Evolutionary conservation across 2,113 vertebrate genomes (phyloP), one percentile per base, ranked within the genome.

Genomic region (Mastomys coucha): DNA sequence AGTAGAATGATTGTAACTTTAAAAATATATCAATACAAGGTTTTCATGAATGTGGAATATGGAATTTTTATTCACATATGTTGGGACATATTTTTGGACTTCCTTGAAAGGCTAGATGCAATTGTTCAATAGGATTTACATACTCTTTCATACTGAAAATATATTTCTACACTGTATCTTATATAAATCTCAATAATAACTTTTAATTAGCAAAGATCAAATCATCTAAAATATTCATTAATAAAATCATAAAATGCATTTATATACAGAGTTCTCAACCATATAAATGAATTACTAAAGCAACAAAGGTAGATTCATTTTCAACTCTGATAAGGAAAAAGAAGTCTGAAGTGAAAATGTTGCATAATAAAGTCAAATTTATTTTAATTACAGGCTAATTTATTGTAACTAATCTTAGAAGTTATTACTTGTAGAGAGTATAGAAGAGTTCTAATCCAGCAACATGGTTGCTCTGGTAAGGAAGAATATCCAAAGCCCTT

Each of bases 121-220:
- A 3, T 56, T 20, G 14, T 39, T 33, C 6, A 13, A 17, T 17
- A 78, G 33, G 39, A 67, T 39, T 20, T 36, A 36, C 2, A 7
- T 33, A 42, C n/a, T 90, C 2, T 33, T 33, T 53, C 7, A 11
- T 45, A 14, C n/a, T n/a, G 31, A 72, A 93, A 65, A 5, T 28
- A 6, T 42, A 2, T 28, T 14, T 85, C 36, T 56, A 36, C 10
- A 76, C 3, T n/a, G 9, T 84, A 33, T 84, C 78, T 8, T 33
- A 72, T 19, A 39, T 1, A 39, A 63, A 53, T 45, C 10, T 20
- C 8, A 24, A 53, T 36, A 20, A 69, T 94, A 60, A 78, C 45
- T 91, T 88, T 91, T 91, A 84, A 72, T 85, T 77, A 73, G 16
- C 28, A 58, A 45, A 67, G 67, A 13, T 63, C 82, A 9, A 5